These are phyloP conservation scores for Paedocypris sp. DNA, from an alignment of 2,113 vertebrate species.

Conservation along the genomic window DNA sequence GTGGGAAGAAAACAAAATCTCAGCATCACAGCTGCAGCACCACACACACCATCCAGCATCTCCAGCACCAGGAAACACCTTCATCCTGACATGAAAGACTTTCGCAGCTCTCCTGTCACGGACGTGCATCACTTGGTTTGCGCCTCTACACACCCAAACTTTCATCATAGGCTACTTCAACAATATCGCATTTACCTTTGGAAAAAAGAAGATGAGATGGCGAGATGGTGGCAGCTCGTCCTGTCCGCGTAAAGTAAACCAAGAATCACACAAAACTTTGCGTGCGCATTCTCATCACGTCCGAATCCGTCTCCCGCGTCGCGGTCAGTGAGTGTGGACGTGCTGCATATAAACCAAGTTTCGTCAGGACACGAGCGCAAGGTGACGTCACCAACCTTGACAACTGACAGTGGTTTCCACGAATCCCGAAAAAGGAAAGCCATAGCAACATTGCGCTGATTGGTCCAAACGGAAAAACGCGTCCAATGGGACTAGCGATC, in stretches of 20 bases:
- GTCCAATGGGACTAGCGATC: too few relatives aligned
- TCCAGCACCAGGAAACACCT: background rate
- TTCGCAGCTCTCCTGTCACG: background rate
- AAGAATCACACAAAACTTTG: slow-evolving; percentile 36
- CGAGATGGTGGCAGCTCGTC: slow-evolving; percentile 43
- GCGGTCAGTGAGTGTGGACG: slow-evolving; percentile 45
- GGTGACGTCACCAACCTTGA: background rate
- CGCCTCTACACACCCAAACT: too few relatives aligned
- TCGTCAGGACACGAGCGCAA: slow-evolving; percentile 28
- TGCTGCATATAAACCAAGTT: slow-evolving; percentile 58
- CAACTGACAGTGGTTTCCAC: slow-evolving; percentile 44
- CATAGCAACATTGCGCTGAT: slow-evolving; percentile 58
- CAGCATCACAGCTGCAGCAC: slow-evolving; percentile 16
- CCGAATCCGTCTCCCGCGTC: slow-evolving; percentile 31
- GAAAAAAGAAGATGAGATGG: slow-evolving; percentile 48
- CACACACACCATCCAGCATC: slow-evolving; percentile 7
- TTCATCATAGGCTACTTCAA: background rate
- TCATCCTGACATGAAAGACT: background rate
- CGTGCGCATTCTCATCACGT: slow-evolving; percentile 33
- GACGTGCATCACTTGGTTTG: too few relatives aligned
- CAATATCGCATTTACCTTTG: slow-evolving; percentile 50
- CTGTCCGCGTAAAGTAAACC: slow-evolving; percentile 39
- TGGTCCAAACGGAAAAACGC: slow-evolving; percentile 34
- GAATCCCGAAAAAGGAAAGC: slow-evolving; percentile 42
- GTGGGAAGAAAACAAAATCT: slow-evolving; percentile 13